phyloP scores from a whole-genome alignment of 2,113 vertebrate species.

The Rhynchomys soricoides region DNA sequence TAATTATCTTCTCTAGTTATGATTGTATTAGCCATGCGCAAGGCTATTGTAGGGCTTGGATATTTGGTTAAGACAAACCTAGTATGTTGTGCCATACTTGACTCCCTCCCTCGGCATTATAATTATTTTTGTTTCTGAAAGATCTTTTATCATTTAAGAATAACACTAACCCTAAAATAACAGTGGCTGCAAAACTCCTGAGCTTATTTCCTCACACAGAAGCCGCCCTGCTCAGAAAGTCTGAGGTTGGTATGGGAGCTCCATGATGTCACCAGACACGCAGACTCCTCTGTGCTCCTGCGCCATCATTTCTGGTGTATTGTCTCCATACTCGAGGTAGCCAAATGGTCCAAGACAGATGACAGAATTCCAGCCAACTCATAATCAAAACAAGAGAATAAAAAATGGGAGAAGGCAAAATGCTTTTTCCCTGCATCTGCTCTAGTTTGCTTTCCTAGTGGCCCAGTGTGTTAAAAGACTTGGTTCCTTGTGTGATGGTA shows the following conservation, averaged over 20 bases:
- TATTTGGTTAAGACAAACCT: not conserved
- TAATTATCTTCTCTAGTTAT: not conserved
- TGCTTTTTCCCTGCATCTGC: not conserved
- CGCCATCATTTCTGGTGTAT: not conserved
- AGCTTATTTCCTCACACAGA: not conserved
- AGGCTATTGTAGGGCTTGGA: not conserved
- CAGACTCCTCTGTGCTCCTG: not conserved
- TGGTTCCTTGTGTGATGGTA: not conserved
- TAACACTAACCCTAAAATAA: not conserved
- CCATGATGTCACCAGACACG: not conserved
- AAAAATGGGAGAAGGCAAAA: not conserved
- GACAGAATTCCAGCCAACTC: not conserved
- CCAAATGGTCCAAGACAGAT: not conserved
- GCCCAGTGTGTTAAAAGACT: not conserved
- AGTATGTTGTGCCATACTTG: not conserved
- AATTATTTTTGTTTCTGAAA: slow-evolving; percentile 42
- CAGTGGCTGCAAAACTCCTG: not conserved
- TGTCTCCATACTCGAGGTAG: not conserved
- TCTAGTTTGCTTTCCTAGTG: not conserved
- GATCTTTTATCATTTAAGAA: not conserved
- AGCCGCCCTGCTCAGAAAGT: not conserved
- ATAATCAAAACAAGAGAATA: not conserved
- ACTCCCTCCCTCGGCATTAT: not conserved
- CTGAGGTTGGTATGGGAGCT: not conserved
- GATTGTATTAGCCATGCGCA: not conserved